Evolutionary conservation across 1,140 invertebrate genomes (phyloP).

Genomic region (Zaprionus taronus): DNA sequence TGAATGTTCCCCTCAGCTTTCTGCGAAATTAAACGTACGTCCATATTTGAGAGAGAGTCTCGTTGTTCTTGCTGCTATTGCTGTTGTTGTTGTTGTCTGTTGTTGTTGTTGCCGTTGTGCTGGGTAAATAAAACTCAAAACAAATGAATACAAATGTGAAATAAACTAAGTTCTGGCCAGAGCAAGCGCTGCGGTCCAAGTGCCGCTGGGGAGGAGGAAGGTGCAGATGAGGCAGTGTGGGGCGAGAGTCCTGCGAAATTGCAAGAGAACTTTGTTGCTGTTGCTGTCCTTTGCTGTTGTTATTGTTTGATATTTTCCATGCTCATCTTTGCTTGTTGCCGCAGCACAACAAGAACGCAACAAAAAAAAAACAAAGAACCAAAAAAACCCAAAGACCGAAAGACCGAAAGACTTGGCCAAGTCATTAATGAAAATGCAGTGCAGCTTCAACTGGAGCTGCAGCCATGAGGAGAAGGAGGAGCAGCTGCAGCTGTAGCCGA

Average conservation of each 20-base stretch:
- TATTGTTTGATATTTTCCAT: constrained; percentile 69
- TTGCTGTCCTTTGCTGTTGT: constrained; percentile 41
- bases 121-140: constrained; percentile 80
- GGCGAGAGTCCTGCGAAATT: constrained; percentile 50
- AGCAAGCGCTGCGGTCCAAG: constrained; percentile 31
- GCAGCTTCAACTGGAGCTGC: not conserved
- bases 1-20: constrained; percentile 46
- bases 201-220: not conserved
- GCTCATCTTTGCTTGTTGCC: constrained; percentile 63
- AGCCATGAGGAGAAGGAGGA: not conserved
- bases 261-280: constrained; percentile 54
- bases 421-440: constrained; percentile 52
- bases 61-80: not conserved
- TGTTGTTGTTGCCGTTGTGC: constrained; percentile 47
- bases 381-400: constrained; percentile 36
- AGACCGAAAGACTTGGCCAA: constrained; percentile 27
- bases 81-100: constrained; percentile 4
- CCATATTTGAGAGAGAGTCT: constrained; percentile 36
- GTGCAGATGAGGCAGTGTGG: not conserved
- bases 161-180: constrained; percentile 66
- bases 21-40: constrained; percentile 59
- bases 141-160: constrained; percentile 81
- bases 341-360: constrained; percentile 34
- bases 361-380: constrained; percentile 35
- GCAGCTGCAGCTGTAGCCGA: not conserved